A percentile compares a stretch with the other conserved stretches of the same genome.
Conservation (phyloP, 2,797 vertebrate species). For the Cephalopachus bancanus region DNA sequence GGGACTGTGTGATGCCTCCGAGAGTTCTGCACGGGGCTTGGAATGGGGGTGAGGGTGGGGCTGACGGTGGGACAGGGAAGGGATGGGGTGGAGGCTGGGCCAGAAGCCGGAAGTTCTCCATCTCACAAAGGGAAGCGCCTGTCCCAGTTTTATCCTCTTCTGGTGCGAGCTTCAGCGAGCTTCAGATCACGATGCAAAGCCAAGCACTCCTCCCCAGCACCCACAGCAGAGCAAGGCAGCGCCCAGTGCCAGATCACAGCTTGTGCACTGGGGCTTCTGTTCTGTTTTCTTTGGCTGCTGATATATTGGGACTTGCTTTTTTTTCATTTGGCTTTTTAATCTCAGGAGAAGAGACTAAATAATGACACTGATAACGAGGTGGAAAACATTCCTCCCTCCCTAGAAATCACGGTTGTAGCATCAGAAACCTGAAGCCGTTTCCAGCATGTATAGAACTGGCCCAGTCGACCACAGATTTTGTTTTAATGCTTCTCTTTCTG, state of each 20-base stretch:
- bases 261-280: slow-evolving; percentile 66
- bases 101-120: background rate
- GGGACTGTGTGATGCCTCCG: background rate
- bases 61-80: background rate
- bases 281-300: slow-evolving; percentile 64
- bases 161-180: slow-evolving; percentile 83
- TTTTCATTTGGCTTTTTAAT: slow-evolving; percentile 8
- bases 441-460: slow-evolving; percentile 17
- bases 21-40: background rate
- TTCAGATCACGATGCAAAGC: slow-evolving; percentile 78
- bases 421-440: slow-evolving; percentile 57
- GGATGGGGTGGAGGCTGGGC: background rate
- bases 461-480: slow-evolving; percentile 17
- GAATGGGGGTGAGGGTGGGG: background rate
- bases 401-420: slow-evolving; percentile 59
- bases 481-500: slow-evolving; percentile 59
- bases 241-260: slow-evolving; percentile 73
- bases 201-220: slow-evolving; percentile 78
- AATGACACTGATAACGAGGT: slow-evolving; percentile 50
- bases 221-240: slow-evolving; percentile 71
- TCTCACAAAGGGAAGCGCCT: slow-evolving; percentile 18
- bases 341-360: background rate
- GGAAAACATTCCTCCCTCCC: background rate
- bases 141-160: slow-evolving; percentile 73
- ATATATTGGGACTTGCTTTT: slow-evolving; percentile 64